Evolutionary conservation across 2,888 invertebrate species (phyloP).

Genomic region (Lithosia quadra): DNA sequence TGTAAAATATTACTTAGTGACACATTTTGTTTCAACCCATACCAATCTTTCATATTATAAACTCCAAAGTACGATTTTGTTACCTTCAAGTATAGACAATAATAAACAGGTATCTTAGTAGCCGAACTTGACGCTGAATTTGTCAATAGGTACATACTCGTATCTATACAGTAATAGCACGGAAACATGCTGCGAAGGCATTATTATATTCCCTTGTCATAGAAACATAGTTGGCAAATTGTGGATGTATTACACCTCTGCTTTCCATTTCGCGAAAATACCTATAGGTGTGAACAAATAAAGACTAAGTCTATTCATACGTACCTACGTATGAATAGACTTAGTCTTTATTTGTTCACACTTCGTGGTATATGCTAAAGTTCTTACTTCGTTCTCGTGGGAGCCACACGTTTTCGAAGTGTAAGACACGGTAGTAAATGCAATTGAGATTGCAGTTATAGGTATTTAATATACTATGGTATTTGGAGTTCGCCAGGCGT

Average conservation of each 20-base stretch:
- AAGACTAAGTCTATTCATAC: constrained; percentile 12
- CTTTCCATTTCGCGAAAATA: background rate
- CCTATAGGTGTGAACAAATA: background rate
- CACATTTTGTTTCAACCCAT: background rate
- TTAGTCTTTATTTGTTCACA: too few species aligned
- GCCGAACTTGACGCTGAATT: too few species aligned
- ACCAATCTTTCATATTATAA: background rate
- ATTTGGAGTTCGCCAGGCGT: too few species aligned
- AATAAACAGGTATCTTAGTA: background rate
- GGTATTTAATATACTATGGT: background rate
- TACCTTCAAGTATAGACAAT: background rate
- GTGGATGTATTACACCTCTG: background rate
- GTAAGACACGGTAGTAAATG: constrained; percentile 13
- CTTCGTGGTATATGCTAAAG: constrained; percentile 24
- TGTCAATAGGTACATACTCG: too few species aligned
- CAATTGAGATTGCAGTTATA: constrained; percentile 5
- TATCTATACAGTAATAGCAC: too few species aligned
- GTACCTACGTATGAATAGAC: too few species aligned
- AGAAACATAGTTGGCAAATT: background rate
- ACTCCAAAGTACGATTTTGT: too few species aligned
- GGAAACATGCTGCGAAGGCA: too few species aligned
- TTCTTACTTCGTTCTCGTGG: constrained; percentile 21
- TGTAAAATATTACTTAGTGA: too few species aligned
- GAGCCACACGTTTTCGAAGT: constrained; percentile 28
- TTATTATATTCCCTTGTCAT: too few species aligned